Evolutionary conservation across 2,888 invertebrate species (phyloP), one percentile per base, ranked within the genome.

Genomic region (Rhagium mordax): DNA sequence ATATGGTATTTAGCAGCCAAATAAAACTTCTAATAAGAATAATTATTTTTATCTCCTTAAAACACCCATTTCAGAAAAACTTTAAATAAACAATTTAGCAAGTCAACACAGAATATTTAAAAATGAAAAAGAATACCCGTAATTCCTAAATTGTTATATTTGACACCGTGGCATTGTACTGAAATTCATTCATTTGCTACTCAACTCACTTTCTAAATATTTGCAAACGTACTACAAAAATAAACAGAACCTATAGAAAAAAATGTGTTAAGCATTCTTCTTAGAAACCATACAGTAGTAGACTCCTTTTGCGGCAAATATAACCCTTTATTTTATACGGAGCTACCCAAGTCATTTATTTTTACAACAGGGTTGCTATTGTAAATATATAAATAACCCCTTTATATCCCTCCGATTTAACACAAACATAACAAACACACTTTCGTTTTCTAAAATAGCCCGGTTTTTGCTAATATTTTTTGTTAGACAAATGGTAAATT

Each of bases 211-310:
- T 27, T 64, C 48, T 49, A 64, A 64, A 64, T 64, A 49, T 64
- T 64, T 64, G 49, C 64, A 64, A 48, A 64, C 27, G 49, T 49
- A 64, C 27, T 49, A 48, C 29, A 49, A 49, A 49, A 64, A 51
- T 29, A 62, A 62, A 62, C 62, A 62, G 48, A 21, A 64, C 16
- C 18, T 16, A 27, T 29, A 55, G 2, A 21, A 16, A 53, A 41
- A 55, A 51, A 41, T 68, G 15, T 62, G 67, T 74, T 69, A 71
- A 69, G 64, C 61, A 69, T 74, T 69, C 18, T 81, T 80, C 78
- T 41, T 16, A 74, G 79, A 79, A 79, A 70, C 77, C 74, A 75
- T 80, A 81, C 82, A 82, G 83, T 83, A 83, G 84, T 79, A 74
- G 64, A 72, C 76, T 78, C 81, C 80, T 77, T 81, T 81, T 81